phyloP scores from a whole-genome alignment of 2,888 invertebrate species.

The Plutella xylostella region DNA sequence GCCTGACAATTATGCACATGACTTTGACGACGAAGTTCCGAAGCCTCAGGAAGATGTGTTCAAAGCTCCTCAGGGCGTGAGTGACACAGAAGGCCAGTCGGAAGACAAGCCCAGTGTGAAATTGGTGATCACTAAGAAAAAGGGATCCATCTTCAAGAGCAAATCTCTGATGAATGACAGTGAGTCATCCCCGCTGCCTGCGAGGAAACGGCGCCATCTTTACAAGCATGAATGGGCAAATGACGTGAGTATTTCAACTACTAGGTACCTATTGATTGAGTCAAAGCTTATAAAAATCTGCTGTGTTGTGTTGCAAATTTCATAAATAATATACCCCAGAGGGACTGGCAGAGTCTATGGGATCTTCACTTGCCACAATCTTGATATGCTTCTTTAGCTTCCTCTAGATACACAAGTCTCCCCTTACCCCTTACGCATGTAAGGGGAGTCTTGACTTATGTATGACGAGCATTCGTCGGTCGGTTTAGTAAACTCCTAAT shows the following conservation, averaged over 20 bases:
- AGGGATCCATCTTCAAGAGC: constrained; percentile 92
- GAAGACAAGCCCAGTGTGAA: constrained; percentile 73
- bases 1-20: constrained; percentile 50
- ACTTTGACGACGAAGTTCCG: constrained; percentile 49
- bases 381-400: no score
- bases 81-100: constrained; percentile 42
- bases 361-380: no score
- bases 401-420: no score
- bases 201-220: constrained; percentile 80
- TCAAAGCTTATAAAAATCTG: no score
- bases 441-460: no score
- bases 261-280: no score
- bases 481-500: no score
- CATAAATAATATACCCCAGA: no score
- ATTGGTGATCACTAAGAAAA: constrained; percentile 82
- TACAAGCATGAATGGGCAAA: constrained; percentile 94
- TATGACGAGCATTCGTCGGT: no score
- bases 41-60: constrained; percentile 58
- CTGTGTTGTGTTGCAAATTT: no score
- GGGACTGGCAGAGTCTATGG: no score
- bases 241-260: constrained; percentile 67
- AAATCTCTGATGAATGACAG: constrained; percentile 77
- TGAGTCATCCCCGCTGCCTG: constrained; percentile 57
- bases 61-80: constrained; percentile 46
- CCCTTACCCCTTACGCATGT: no score